Evolutionary conservation across 2,797 vertebrate species (phyloP).

Genomic region (Meda fulgida): DNA sequence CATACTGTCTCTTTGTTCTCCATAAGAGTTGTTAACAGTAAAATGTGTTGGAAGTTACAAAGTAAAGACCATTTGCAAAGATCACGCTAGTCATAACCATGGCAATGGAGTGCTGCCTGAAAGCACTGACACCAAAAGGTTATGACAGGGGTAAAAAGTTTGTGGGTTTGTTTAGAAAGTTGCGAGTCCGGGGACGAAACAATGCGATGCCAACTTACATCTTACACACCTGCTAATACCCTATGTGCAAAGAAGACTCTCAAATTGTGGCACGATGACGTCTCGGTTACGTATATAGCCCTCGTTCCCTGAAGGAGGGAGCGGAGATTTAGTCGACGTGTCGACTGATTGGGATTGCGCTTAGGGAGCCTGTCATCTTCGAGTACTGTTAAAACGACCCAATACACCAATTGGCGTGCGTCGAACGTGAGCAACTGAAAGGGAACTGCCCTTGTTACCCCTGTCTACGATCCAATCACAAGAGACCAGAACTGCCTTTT

Average conservation of each 20-base stretch:
- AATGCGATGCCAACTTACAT: background rate
- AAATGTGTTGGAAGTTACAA: constrained; percentile 27
- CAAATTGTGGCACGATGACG: background rate
- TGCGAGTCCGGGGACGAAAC: background rate
- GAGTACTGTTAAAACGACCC: too few species aligned
- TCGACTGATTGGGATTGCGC: too few species aligned
- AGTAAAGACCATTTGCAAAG: constrained; percentile 16
- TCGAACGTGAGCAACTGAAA: too few species aligned
- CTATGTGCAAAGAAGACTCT: background rate
- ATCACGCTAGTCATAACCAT: background rate
- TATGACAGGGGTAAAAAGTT: background rate
- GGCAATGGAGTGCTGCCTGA: background rate
- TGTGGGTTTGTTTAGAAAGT: background rate
- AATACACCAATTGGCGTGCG: too few species aligned
- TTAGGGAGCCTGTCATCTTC: too few species aligned
- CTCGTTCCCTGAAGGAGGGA: too few species aligned
- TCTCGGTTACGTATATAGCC: too few species aligned
- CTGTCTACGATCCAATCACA: constrained; percentile 19
- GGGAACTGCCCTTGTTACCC: background rate
- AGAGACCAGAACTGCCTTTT: constrained; percentile 32
- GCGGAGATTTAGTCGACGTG: too few species aligned
- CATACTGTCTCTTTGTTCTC: constrained; percentile 25
- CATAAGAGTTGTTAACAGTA: constrained; percentile 7
- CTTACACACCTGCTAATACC: background rate
- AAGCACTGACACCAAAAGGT: background rate